Evolutionary conservation across 2,888 invertebrate species (phyloP).

Genomic region (Ennomos fuscantarius): DNA sequence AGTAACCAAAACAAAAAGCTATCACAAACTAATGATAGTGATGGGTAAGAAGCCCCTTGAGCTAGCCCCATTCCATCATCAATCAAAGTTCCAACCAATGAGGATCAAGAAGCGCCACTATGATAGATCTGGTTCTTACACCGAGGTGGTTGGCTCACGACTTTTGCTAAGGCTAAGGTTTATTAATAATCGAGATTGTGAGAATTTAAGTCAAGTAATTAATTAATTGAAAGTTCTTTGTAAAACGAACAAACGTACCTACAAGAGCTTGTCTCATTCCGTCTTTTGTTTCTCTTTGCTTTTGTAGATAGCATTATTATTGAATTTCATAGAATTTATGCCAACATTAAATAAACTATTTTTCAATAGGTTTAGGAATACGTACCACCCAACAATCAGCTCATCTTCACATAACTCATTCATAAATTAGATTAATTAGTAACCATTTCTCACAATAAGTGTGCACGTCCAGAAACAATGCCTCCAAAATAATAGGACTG

Average conservation of each 20-base stretch:
- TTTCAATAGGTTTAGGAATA: not conserved
- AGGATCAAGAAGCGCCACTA: conserved; percentile 78
- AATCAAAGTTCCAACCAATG: conserved; percentile 73
- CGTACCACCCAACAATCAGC: conserved; percentile 6
- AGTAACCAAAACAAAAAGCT: too few relatives aligned
- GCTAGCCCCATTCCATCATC: conserved; percentile 46
- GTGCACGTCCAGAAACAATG: conserved; percentile 41
- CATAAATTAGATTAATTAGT: conserved; percentile 31
- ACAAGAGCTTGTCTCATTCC: too few relatives aligned
- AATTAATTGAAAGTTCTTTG: not conserved
- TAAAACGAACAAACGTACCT: not conserved
- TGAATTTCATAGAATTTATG: not conserved
- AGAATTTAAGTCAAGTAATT: conserved; percentile 6
- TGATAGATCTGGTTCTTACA: conserved; percentile 67
- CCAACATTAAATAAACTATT: not conserved
- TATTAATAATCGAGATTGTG: conserved; percentile 15
- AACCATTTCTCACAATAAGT: conserved; percentile 37
- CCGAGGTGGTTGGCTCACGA: conserved; percentile 11
- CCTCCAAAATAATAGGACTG: conserved; percentile 49
- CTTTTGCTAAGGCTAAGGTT: not conserved
- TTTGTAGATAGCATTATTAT: too few relatives aligned
- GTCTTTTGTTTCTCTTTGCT: too few relatives aligned
- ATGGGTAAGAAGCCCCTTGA: too few relatives aligned
- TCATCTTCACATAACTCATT: conserved; percentile 6
- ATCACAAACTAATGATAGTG: too few relatives aligned